Base-by-base conservation (phyloP, 1,140 invertebrate species). In the Aphelinus atriplicis region DNA sequence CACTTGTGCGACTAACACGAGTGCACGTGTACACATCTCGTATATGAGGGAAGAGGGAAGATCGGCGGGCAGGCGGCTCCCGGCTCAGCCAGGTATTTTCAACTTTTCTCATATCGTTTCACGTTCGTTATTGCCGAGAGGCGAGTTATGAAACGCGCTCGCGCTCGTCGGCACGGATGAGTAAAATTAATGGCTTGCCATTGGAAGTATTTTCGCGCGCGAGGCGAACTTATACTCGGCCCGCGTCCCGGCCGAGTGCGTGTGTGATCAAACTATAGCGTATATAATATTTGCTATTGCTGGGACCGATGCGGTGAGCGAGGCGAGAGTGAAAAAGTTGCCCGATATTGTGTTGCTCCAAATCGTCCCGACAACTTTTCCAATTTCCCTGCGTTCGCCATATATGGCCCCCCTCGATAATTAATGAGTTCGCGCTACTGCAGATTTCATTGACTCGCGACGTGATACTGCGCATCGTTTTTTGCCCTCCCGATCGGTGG, bases 81-180 rank as follows among this genome's bases (percentile, higher is more conserved):
- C 51, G 73, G 71, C 56, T 73, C 71, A 65, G 66, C 64, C 26
- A 76, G 73, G 74, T 79, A 79, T 79, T 79, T 26, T 79, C 76
- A 79, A 81, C 80, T 81, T 81, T 81, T 81, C 78, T 81, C 78
- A 81, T 81, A 81, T 79, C 80, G 78, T 81, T 79, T 81, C 80
- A 67, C 76, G 73, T 79, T 81, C 77, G 80, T 81, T 79, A 78
- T 79, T 77, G 78, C 77, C 69, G 62, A 26, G 26, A 63, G 72
- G 46, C 66, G 69, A 75, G 77, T 81, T 78, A 81, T 79, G 78
- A 72, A 71, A 62, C 69, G 73, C 75, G 75, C 61, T 42, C 26
- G 51, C 48, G 7, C 48, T 47, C 53, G n/a, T 61, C n/a, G 3
- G n/a, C 77, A 73, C 67, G 74, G 78, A 79, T 80, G 78, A 78